Base-by-base conservation (phyloP, 23 tunicate genomes). In the Phallusia fumigata region DNA sequence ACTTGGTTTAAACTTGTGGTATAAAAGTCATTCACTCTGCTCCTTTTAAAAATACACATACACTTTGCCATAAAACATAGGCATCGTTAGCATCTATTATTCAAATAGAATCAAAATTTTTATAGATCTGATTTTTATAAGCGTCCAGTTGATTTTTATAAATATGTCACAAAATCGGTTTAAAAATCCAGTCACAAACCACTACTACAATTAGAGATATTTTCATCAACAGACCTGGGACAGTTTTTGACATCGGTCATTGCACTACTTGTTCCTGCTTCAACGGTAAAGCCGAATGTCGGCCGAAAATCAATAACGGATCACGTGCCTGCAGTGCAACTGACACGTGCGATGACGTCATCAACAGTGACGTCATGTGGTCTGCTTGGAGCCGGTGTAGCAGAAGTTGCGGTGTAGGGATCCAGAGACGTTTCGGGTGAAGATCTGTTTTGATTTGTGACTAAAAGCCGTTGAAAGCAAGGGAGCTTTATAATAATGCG, bases 261-360 rank as follows among this genome's bases (percentile, higher is more conserved):
- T 88, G 92, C 52, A 82, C 85, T 18, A 34, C 82, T 22, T 88
- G 92, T 53, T 22, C 33, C 19, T 88, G 92, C 36, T 28, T 6
- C 18, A 77, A 77, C 35, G 92, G 92, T 13, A 35, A 22, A 28
- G 84, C 83, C 24, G 65, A 35, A 19, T 88, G 92, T 34, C 44
- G 35, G 16, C 81, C 85, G 10, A 72, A 49, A 0, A 32, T 31
- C 36, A 19, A 6, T 5, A 64, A 83, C 45, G 87, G 81, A 30
- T 11, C 77, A 19, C n/a, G 24, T 31, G 58, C 51, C n/a, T 76
- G 87, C 75, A 19, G 49, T 15, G 3, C 36, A 0, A 19, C 33
- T 0, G 45, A 85, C 8, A 35, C 79, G 0, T 85, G 89, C 40
- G 3, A 32, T 36, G 89, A 79, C 65, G 69, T 49, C 34, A 51